Evolutionary conservation across 1,140 invertebrate species (phyloP).

Genomic region (Galendromus occidentalis): DNA sequence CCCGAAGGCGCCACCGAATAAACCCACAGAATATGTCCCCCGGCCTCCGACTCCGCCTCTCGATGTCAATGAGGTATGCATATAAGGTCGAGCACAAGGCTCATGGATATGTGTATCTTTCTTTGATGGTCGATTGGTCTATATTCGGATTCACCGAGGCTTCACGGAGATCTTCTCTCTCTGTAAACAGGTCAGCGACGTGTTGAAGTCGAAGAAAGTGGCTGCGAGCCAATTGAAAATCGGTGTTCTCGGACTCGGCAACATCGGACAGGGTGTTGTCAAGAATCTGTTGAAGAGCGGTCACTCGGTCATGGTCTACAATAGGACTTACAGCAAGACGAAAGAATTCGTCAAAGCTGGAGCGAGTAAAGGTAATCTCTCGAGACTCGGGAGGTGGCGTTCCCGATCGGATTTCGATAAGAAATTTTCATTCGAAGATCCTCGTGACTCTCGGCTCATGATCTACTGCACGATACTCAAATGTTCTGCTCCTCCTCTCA

Average conservation of each 20-base stretch:
- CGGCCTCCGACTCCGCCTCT: conserved; percentile 5
- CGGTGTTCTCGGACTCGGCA: conserved; percentile 82
- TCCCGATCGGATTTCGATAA: no score
- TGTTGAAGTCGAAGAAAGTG: conserved; percentile 64
- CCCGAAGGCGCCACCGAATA: background rate
- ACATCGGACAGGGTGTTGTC: conserved; percentile 88
- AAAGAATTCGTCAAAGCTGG: conserved; percentile 52
- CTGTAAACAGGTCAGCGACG: conserved; percentile 42
- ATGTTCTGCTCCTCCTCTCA: no score
- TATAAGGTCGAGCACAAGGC: no score
- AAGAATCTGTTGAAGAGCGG: conserved; percentile 84
- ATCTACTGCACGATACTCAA: no score
- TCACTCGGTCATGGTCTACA: conserved; percentile 56
- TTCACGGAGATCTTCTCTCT: no score
- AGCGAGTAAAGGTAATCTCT: conserved; percentile 37
- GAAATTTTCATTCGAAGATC: no score
- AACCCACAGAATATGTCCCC: conserved; percentile 10
- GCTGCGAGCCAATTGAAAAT: conserved; percentile 65
- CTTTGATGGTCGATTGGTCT: no score
- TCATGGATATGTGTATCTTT: no score
- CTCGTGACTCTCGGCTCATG: no score
- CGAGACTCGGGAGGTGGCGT: no score
- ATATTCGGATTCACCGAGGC: no score
- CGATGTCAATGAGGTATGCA: conserved; percentile 7
- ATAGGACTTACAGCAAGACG: conserved; percentile 75